These are phyloP conservation scores for Meliscaeva auricollis DNA, from an alignment of 2,888 invertebrate genomes.

Conservation along the genomic window DNA sequence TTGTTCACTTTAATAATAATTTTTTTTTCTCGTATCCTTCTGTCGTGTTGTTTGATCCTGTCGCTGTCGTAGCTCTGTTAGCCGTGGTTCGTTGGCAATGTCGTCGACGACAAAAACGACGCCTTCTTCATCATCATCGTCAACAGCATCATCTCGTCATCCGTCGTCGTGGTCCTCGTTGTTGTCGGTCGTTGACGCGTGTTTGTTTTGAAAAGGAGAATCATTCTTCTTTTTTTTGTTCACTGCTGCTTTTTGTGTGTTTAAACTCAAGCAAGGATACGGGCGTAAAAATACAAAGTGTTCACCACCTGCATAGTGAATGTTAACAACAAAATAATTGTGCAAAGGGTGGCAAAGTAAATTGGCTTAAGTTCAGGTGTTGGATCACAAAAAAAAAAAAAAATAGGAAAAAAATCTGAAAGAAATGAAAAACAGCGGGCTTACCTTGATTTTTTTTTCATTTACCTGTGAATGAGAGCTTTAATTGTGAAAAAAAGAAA, in stretches of 20 bases:
- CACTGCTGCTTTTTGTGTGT: constrained; percentile 11
- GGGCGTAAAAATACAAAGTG: constrained; percentile 42
- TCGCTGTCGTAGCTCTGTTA: constrained; percentile 39
- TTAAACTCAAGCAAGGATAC: constrained; percentile 60
- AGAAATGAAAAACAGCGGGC: constrained; percentile 43
- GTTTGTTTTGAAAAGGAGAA: constrained; percentile 61
- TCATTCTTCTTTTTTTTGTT: not conserved
- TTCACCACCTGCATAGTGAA: constrained; percentile 39
- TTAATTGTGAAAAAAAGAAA: constrained; percentile 19
- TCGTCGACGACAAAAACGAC: constrained; percentile 56
- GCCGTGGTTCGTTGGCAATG: constrained; percentile 68
- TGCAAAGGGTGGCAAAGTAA: constrained; percentile 71
- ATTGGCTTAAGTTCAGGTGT: constrained; percentile 73
- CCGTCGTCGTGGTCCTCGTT: constrained; percentile 46
- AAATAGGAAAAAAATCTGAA: not conserved
- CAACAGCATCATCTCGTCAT: constrained; percentile 35
- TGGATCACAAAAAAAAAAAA: constrained; percentile 17
- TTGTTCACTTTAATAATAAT: constrained; percentile 16
- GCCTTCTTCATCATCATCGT: constrained; percentile 51
- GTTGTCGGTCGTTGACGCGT: constrained; percentile 74
- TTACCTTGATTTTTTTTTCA: constrained; percentile 28
- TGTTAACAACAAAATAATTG: constrained; percentile 73
- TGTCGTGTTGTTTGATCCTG: constrained; percentile 50
- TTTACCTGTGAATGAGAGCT: constrained; percentile 25
- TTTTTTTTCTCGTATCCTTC: constrained; percentile 21